Percentiles rank a stretch among this genome's conserved stretches.
These are phyloP conservation scores for Parauchenoglanis ngamensis DNA, from an alignment of 2,797 vertebrate species.

Conservation along the genomic window DNA sequence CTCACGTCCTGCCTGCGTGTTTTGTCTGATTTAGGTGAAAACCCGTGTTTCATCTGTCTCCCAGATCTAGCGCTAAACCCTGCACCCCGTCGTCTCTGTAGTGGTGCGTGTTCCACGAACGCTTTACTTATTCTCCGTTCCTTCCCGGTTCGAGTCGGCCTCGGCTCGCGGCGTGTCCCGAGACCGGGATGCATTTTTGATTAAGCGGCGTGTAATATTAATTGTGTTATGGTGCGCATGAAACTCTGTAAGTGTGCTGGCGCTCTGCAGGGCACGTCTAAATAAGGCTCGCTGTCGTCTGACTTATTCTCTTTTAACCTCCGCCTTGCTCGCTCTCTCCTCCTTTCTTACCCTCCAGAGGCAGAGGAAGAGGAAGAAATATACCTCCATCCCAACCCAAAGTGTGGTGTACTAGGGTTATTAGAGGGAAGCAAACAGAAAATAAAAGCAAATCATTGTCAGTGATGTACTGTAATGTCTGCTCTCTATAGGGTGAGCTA, in stretches of 20 bases:
- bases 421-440: constrained; percentile 57
- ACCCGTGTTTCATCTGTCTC: not conserved
- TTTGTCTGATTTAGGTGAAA: not conserved
- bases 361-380: constrained; percentile 35
- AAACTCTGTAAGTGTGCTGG: constrained; percentile 60
- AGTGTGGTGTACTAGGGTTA: constrained; percentile 50
- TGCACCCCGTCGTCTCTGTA: not conserved
- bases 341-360: constrained; percentile 19
- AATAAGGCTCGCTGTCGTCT: constrained; percentile 57
- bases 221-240: constrained; percentile 55
- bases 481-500: constrained; percentile 44
- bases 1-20: not conserved
- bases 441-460: constrained; percentile 59
- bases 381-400: constrained; percentile 35
- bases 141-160: not conserved
- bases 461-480: constrained; percentile 48
- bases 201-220: constrained; percentile 64
- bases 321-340: constrained; percentile 38
- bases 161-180: constrained; percentile 26
- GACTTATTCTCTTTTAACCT: constrained; percentile 55
- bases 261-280: constrained; percentile 58
- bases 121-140: not conserved
- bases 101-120: not conserved
- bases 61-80: not conserved
- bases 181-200: constrained; percentile 63